phyloP scores from a whole-genome alignment of 2,888 invertebrate genomes.

The Ferrisia virgata region DNA sequence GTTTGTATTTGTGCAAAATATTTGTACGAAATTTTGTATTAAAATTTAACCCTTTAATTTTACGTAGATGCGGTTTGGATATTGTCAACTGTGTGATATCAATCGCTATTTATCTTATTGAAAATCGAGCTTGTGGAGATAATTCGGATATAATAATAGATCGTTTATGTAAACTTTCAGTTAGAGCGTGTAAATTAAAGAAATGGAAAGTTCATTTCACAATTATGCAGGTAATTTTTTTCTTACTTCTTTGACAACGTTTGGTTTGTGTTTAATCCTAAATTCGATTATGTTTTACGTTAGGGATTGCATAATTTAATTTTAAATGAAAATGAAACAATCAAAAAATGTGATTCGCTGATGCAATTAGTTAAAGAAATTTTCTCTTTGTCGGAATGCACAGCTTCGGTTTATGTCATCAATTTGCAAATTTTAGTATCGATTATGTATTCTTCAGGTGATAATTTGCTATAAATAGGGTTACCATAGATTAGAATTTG shows the following conservation, averaged over 20 bases:
- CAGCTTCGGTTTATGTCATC: neutral
- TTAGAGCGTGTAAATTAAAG: constrained; percentile 38
- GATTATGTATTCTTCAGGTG: constrained; percentile 28
- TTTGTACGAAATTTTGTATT: too few relatives aligned
- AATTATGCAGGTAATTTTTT: constrained; percentile 28
- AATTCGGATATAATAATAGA: constrained; percentile 22
- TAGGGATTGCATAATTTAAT: constrained; percentile 42
- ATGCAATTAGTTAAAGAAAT: constrained; percentile 35
- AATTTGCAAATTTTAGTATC: constrained; percentile 37
- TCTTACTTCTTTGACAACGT: neutral
- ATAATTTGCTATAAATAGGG: neutral
- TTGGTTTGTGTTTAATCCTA: neutral
- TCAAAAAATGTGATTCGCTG: constrained; percentile 5
- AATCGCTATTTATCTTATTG: constrained; percentile 70
- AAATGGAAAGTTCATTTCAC: constrained; percentile 27
- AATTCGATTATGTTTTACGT: neutral
- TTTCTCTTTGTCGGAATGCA: neutral
- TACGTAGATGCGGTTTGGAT: constrained; percentile 58
- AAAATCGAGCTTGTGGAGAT: constrained; percentile 56
- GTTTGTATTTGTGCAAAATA: neutral
- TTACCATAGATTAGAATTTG: neutral
- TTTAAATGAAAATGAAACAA: neutral
- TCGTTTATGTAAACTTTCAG: constrained; percentile 27
- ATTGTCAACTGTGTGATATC: constrained; percentile 67
- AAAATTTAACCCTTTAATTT: constrained; percentile 41